Evolutionary conservation across 2,113 vertebrate genomes (phyloP).

Genomic region (Zeus faber): DNA sequence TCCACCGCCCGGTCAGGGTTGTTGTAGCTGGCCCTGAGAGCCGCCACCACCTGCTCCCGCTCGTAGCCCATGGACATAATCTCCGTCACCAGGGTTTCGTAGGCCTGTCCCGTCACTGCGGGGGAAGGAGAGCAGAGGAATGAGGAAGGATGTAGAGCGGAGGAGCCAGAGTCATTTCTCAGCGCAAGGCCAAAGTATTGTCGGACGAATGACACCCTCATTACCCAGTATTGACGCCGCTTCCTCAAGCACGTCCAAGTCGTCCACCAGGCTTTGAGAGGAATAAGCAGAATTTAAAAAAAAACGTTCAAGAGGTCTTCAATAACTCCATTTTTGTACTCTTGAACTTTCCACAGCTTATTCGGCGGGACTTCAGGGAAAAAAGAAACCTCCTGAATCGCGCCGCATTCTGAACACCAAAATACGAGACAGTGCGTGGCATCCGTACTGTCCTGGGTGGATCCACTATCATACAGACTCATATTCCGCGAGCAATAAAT

Average conservation of each 20-base stretch:
- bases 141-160: neutral
- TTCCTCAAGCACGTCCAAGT: constrained; percentile 74
- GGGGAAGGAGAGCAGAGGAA: neutral
- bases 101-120: constrained; percentile 76
- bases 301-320: too few species aligned
- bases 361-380: too few species aligned
- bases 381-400: too few species aligned
- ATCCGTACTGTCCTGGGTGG: too few species aligned
- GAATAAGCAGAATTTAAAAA: neutral
- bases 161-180: neutral
- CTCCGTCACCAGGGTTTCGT: constrained; percentile 77
- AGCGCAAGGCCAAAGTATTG: neutral
- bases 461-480: too few species aligned
- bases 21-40: constrained; percentile 76
- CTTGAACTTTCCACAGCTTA: too few species aligned
- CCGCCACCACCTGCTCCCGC: constrained; percentile 71
- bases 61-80: constrained; percentile 81
- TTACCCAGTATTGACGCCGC: constrained; percentile 77
- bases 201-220: neutral
- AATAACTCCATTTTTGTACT: too few species aligned
- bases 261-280: constrained; percentile 62
- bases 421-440: too few species aligned
- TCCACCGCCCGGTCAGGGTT: constrained; percentile 80
- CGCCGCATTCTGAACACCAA: too few species aligned
- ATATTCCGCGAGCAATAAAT: too few species aligned